Evolutionary conservation across 2,113 vertebrate genomes (phyloP).

Genomic region (Oostethus manadensis): DNA sequence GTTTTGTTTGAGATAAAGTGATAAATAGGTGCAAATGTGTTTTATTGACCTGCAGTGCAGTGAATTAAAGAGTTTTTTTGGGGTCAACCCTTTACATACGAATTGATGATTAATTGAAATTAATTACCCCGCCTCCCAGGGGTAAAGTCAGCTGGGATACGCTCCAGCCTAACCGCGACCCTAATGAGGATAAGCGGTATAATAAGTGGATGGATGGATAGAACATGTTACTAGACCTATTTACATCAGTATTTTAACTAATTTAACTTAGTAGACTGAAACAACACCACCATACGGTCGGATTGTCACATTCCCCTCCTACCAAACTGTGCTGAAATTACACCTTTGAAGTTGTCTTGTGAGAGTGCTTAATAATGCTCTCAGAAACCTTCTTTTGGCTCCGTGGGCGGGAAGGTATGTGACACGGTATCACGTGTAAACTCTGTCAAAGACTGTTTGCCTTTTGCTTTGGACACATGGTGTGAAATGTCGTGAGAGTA

Average conservation of each 20-base stretch:
- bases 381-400: conserved; percentile 53
- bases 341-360: conserved; percentile 57
- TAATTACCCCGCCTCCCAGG: too few relatives aligned
- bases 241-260: neutral
- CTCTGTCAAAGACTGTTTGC: conserved; percentile 5
- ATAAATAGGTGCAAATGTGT: too few relatives aligned
- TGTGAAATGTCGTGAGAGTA: neutral
- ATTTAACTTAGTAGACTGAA: conserved; percentile 25
- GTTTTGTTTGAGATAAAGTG: too few relatives aligned
- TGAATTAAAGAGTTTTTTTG: too few relatives aligned
- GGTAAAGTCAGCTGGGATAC: too few relatives aligned
- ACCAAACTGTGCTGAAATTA: conserved; percentile 44
- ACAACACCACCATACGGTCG: conserved; percentile 42
- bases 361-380: conserved; percentile 58
- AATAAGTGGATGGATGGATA: too few relatives aligned
- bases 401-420: conserved; percentile 17
- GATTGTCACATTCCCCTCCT: conserved; percentile 48
- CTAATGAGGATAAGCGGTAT: too few relatives aligned
- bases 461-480: conserved; percentile 14
- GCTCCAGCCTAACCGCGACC: too few relatives aligned
- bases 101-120: too few relatives aligned
- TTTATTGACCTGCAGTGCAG: too few relatives aligned
- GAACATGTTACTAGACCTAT: conserved; percentile 6
- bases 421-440: conserved; percentile 23
- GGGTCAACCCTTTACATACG: too few relatives aligned